A percentile compares a stretch with the other conserved stretches of the same genome.
phyloP scores from a whole-genome alignment of 2,113 vertebrate genomes.

The Choloepus hoffmanni region DNA sequence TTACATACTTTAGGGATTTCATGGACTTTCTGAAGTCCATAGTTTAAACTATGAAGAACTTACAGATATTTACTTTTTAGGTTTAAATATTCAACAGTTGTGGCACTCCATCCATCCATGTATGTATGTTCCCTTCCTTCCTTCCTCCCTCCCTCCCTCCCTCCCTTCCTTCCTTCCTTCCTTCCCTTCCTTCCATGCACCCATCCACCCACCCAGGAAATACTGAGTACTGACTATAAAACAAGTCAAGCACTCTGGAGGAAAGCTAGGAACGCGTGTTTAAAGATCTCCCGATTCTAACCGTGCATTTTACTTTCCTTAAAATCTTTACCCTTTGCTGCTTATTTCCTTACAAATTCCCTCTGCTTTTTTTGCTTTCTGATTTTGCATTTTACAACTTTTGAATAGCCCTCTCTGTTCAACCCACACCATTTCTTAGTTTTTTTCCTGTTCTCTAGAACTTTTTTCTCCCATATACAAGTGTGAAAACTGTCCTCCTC shows the following conservation, averaged over 20 bases:
- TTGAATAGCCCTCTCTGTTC: neutral
- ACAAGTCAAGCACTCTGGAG: neutral
- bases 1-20: neutral
- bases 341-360: neutral
- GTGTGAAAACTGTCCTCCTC: constrained; percentile 19
- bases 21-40: constrained; percentile 27
- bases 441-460: constrained; percentile 4
- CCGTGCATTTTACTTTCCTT: neutral
- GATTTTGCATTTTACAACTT: neutral
- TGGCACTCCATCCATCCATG: neutral
- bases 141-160: neutral
- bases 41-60: constrained; percentile 48
- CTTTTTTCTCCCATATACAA: neutral
- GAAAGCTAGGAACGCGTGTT: neutral
- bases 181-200: neutral
- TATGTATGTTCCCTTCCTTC: neutral
- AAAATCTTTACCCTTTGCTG: neutral
- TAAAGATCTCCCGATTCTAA: neutral
- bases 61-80: neutral
- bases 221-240: neutral
- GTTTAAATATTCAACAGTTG: constrained; percentile 5
- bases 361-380: neutral
- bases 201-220: neutral
- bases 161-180: no score
- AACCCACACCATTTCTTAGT: neutral